Evolutionary conservation across 2,888 invertebrate species (phyloP), one percentile per base, ranked within the genome.

Genomic region (Acanthosepion esculentum): DNA sequence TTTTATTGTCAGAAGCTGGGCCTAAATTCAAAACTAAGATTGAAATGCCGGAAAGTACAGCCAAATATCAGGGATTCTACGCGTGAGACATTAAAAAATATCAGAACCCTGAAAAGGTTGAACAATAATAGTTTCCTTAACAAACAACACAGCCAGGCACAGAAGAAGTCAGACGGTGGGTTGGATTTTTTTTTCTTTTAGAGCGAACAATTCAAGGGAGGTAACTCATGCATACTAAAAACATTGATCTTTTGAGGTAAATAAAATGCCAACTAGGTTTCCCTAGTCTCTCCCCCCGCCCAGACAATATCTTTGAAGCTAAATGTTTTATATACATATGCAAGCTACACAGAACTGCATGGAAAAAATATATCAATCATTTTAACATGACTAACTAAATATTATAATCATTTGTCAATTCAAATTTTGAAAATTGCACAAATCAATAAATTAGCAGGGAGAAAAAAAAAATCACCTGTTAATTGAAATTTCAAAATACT

Each of bases 401-500:
- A 26, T 64, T 78, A 78, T 78, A 78, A 78, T 33, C 10, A n/a
- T n/a, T 78, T 33, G n/a, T 18, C 12, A n/a, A 78, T n/a, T 15
- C n/a, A 78, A 78, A 78, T 18, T n/a, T 78, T 78, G n/a, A 33
- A 78, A n/a, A 78, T 78, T 92, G 92, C 92, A 92, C 26, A 48
- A 92, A 92, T 48, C 23, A 92, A 48, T 48, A 92, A 48, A 92
- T 92, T 48, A 29, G 23, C 48, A 92, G 92, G 50, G 48, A 92
- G 48, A 48, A 4, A 92, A 48, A 92, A 92, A 50, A 92, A 48
- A 26, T 23, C 33, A 29, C 50, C 50, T 48, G 92, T 92, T 26
- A 48, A 92, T 92, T 26, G 48, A 92, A 91, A 91, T 91, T 91
- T 91, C 23, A 41, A 48, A 92, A 92, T 92, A 48, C 92, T 48